These are phyloP conservation scores for Tortricodes alternella DNA, from an alignment of 2,888 invertebrate species.

Conservation along the genomic window DNA sequence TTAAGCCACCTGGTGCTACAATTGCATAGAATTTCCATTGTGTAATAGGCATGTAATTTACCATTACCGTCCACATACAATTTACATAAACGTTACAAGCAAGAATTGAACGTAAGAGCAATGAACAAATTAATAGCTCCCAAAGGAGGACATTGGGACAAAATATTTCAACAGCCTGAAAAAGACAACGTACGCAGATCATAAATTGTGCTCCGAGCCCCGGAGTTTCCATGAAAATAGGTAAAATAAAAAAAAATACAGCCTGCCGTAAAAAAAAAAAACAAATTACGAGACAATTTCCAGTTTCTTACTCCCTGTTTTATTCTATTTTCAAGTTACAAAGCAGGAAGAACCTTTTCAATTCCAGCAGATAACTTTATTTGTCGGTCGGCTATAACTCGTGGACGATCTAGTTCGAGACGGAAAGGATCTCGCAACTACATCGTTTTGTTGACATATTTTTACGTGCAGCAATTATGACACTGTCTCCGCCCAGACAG, in stretches of 20 bases:
- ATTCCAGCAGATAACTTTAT: slow-evolving; percentile 9
- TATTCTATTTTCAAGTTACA: not conserved
- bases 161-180: not conserved
- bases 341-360: not conserved
- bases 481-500: slow-evolving; percentile 15
- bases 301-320: not conserved
- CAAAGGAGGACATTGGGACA: not conserved
- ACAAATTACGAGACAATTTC: slow-evolving; percentile 2
- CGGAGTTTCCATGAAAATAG: not conserved
- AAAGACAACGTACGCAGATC: not conserved
- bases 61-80: not conserved
- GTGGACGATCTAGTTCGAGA: not conserved
- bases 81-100: not conserved
- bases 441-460: slow-evolving; percentile 23
- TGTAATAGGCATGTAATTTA: too few relatives aligned
- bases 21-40: too few relatives aligned
- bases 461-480: slow-evolving; percentile 28
- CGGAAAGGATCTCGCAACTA: slow-evolving; percentile 16
- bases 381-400: slow-evolving; percentile 7
- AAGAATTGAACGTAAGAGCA: not conserved
- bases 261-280: not conserved
- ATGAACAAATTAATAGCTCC: not conserved
- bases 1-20: not conserved
- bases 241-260: slow-evolving; percentile 5
- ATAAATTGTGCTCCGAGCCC: not conserved